These are phyloP conservation scores for Lypha dubia DNA, from an alignment of 2,888 invertebrate species.

Conservation along the genomic window DNA sequence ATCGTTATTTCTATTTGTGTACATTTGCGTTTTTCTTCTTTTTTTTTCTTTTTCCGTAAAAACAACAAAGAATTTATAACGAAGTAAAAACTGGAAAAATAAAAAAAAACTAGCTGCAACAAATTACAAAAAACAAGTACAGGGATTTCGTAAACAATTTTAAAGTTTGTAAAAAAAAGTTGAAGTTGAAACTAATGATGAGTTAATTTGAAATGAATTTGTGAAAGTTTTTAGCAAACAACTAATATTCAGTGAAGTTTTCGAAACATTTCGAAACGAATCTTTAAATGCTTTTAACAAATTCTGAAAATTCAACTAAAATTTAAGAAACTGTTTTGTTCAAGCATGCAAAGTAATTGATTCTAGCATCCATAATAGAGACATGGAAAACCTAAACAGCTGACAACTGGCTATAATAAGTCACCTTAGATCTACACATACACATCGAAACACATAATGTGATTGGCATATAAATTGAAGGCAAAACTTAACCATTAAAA, in stretches of 20 bases:
- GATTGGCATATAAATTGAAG: slow-evolving; percentile 33
- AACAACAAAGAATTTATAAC: background rate
- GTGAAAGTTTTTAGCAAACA: slow-evolving; percentile 7
- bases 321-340: background rate
- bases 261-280: background rate
- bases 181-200: background rate
- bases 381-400: background rate
- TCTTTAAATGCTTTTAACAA: background rate
- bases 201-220: slow-evolving; percentile 1
- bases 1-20: slow-evolving; percentile 26
- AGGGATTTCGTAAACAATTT: background rate
- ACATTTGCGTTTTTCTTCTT: slow-evolving; percentile 9
- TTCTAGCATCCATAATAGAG: background rate
- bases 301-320: background rate
- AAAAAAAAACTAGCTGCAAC: background rate
- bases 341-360: background rate
- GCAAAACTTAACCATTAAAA: background rate
- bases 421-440: background rate
- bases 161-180: background rate
- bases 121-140: background rate
- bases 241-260: slow-evolving; percentile 23
- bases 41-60: background rate
- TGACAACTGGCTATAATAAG: background rate
- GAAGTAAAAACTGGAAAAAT: background rate
- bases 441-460: slow-evolving; percentile 13